Conservation (phyloP, 2,113 vertebrate species). For the Holacanthus passer region DNA sequence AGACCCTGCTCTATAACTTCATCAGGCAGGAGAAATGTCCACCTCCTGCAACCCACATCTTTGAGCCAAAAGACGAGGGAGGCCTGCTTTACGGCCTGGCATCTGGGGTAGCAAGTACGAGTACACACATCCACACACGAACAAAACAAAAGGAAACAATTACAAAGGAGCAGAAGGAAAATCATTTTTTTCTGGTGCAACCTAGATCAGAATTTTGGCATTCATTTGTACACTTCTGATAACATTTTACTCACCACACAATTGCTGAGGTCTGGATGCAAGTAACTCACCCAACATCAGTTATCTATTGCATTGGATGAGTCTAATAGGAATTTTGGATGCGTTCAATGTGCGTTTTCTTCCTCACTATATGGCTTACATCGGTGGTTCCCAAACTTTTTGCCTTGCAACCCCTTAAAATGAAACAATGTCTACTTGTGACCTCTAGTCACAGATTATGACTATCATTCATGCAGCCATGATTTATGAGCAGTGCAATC, state of each 20-base stretch:
- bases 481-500: background rate
- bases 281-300: background rate
- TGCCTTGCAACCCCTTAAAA: no score
- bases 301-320: no score
- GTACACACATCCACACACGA: slow-evolving; percentile 12
- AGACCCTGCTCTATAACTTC: slow-evolving; percentile 98
- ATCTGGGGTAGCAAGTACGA: slow-evolving; percentile 95
- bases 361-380: no score
- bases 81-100: slow-evolving; percentile 95
- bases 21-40: slow-evolving; percentile 98
- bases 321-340: no score
- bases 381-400: no score
- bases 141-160: background rate
- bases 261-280: background rate
- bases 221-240: background rate
- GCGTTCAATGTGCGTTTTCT: no score
- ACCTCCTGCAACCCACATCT: slow-evolving; percentile 88
- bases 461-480: background rate
- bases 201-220: background rate
- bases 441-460: background rate
- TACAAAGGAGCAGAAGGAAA: background rate
- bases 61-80: slow-evolving; percentile 90
- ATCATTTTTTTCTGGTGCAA: background rate
- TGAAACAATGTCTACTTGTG: background rate
- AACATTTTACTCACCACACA: background rate